Percentiles rank a stretch among this genome's conserved stretches.
Evolutionary conservation across 2,113 vertebrate genomes (phyloP).

Genomic region (Sorex fumeus): DNA sequence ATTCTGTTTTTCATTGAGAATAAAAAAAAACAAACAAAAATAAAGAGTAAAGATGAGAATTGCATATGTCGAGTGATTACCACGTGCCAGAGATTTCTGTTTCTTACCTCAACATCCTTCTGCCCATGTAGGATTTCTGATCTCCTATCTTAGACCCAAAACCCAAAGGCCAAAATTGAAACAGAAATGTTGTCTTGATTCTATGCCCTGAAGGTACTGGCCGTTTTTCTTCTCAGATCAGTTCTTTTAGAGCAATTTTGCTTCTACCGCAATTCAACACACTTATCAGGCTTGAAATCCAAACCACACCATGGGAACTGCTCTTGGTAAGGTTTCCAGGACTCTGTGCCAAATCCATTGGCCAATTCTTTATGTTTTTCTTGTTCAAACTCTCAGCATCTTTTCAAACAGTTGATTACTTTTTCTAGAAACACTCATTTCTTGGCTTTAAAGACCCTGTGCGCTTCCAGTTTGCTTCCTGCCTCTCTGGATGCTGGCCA

Average conservation of each 20-base stretch:
- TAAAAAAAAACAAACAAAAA: background rate
- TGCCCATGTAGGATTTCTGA: background rate
- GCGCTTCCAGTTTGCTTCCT: background rate
- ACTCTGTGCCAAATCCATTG: background rate
- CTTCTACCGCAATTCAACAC: background rate
- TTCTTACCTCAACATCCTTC: background rate
- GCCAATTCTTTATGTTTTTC: conserved; percentile 35
- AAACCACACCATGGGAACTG: background rate
- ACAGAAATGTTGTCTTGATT: background rate
- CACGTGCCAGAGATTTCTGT: background rate
- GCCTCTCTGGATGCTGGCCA: background rate
- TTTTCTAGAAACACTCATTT: background rate
- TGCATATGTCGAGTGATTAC: background rate
- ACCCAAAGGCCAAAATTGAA: background rate
- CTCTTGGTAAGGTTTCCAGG: background rate
- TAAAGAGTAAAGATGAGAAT: conserved; percentile 78
- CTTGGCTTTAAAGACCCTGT: background rate
- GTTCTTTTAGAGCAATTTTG: background rate
- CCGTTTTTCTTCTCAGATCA: background rate
- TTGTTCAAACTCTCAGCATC: background rate
- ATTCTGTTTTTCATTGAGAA: conserved; percentile 38
- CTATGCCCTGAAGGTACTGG: background rate
- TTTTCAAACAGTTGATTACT: conserved; percentile 39
- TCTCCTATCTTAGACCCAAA: conserved; percentile 30
- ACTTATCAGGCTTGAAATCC: background rate